These are phyloP conservation scores for Otolemur garnettii DNA, from an alignment of 2,113 vertebrate genomes.

Conservation along the genomic window DNA sequence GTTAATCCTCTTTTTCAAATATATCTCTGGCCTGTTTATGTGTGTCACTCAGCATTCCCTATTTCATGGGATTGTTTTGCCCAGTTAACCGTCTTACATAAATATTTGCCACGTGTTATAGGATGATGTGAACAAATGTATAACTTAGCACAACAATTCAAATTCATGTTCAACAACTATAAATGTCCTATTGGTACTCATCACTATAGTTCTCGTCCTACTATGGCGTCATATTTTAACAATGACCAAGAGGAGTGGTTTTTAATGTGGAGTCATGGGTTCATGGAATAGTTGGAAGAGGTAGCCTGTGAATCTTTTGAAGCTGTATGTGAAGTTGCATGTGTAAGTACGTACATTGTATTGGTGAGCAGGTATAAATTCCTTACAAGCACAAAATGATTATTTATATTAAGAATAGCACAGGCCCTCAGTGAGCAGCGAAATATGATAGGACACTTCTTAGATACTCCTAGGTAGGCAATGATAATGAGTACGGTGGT, in stretches of 20 bases:
- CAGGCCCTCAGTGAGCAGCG: neutral
- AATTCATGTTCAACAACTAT: neutral
- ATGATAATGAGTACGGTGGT: neutral
- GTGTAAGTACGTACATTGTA: neutral
- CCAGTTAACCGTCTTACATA: neutral
- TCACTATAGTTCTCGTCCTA: neutral
- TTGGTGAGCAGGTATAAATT: neutral
- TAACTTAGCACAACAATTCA: neutral
- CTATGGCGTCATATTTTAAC: neutral
- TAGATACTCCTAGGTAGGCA: neutral
- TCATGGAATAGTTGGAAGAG: neutral
- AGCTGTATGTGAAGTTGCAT: neutral
- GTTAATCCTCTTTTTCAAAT: constrained; percentile 19
- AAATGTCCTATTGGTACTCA: neutral
- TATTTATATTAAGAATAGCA: neutral
- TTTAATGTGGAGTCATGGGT: neutral
- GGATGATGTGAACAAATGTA: neutral
- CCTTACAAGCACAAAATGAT: neutral
- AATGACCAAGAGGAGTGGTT: neutral
- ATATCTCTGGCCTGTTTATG: neutral
- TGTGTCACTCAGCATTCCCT: neutral
- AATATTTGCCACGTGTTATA: neutral
- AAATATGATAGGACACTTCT: neutral
- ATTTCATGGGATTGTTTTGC: neutral
- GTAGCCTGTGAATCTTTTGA: neutral